Conservation (phyloP, 2,797 vertebrate genomes). For the Gadopsis bispinosus region DNA sequence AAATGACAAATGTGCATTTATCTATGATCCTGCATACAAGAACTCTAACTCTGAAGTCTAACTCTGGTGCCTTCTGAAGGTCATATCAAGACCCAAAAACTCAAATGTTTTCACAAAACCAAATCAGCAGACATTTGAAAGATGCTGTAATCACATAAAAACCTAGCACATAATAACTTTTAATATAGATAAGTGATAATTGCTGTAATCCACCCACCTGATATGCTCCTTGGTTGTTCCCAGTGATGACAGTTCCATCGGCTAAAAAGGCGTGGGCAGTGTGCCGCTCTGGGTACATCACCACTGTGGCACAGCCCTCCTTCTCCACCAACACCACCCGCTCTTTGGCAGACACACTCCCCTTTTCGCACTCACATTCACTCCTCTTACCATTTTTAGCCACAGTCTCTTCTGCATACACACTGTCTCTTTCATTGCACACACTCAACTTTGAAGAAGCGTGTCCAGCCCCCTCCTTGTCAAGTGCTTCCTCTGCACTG, state of each 20-base stretch:
- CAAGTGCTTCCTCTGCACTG: neutral
- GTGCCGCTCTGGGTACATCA: slow-evolving; percentile 85
- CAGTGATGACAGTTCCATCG: slow-evolving; percentile 90
- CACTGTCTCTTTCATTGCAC: slow-evolving; percentile 52
- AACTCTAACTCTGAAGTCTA: slow-evolving; percentile 6
- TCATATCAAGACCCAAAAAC: neutral
- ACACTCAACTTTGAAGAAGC: neutral
- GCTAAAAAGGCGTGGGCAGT: slow-evolving; percentile 85
- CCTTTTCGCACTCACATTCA: slow-evolving; percentile 5
- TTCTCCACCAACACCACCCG: slow-evolving; percentile 88
- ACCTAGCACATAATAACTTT: neutral
- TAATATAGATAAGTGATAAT: neutral
- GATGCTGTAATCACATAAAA: neutral
- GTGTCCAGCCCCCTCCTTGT: neutral
- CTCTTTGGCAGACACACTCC: slow-evolving; percentile 66
- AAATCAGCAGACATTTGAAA: neutral
- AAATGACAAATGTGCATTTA: neutral
- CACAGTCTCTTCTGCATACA: slow-evolving; percentile 34
- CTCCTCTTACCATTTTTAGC: slow-evolving; percentile 5
- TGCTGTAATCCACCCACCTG: slow-evolving; percentile 82
- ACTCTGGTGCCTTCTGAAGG: slow-evolving; percentile 10
- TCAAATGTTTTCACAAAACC: neutral
- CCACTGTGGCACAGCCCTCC: slow-evolving; percentile 87
- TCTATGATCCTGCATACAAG: neutral
- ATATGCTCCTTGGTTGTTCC: slow-evolving; percentile 86